Evolutionary conservation across 2,888 invertebrate genomes (phyloP), one percentile per base, ranked within the genome.

Genomic region (Nebria salina): DNA sequence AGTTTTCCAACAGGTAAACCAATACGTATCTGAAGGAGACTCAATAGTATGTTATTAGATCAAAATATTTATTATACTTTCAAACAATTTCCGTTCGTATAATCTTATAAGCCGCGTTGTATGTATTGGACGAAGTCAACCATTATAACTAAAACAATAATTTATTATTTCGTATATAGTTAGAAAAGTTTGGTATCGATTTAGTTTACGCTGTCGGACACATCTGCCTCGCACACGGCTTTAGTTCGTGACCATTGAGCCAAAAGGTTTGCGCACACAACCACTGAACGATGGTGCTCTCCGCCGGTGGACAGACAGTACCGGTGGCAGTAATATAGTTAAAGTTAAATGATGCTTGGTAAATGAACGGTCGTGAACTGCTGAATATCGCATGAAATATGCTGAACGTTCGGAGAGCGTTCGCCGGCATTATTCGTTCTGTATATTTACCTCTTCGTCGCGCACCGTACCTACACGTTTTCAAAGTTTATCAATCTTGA

Each of bases 311-410:
- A 54, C 54, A 54, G 54, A 54, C 13, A 54, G 54, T 6, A 13
- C 2, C 7, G 54, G 11, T 54, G 54, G 54, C 54, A 13, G 54
- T 54, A 54, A 54, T 78, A 78, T 73, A 78, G 72, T 78, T 78
- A 78, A 78, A 78, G 78, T 78, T 78, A 78, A 78, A 78, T 78
- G 78, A 78, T 78, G 78, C 78, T 78, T 78, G 78, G 78, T 78
- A 78, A 78, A 78, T 78, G 72, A 78, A 78, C 78, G 78, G 64
- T 65, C 73, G 72, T 78, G 73, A 73, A 72, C 78, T 73, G 65
- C 72, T 78, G 77, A 77, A 77, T 72, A 72, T 77, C 77, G 26
- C 77, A 78, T 78, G 78, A 78, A 78, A 78, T 78, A 78, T 78
- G 72, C 73, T 41, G 41, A 70, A 34, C 34, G 34, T 34, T 34